Percentiles rank a stretch among this genome's conserved stretches.
Evolutionary conservation across 2,797 vertebrate species (phyloP).

Genomic region (Enteromius argenteus): DNA sequence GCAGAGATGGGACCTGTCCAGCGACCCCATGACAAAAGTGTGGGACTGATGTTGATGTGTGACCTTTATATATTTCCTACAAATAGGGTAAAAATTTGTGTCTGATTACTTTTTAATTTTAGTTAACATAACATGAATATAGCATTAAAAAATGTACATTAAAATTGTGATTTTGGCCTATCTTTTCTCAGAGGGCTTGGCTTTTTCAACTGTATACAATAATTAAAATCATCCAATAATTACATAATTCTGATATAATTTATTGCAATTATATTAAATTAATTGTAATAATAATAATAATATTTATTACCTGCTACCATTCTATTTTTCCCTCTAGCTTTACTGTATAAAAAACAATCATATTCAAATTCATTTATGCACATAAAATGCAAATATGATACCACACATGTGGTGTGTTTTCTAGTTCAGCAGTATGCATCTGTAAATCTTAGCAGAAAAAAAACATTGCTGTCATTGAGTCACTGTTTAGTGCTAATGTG

Average conservation of each 20-base stretch:
- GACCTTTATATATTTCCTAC: background rate
- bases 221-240: background rate
- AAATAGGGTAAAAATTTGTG: background rate
- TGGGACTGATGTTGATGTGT: background rate
- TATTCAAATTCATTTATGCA: background rate
- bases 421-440: background rate
- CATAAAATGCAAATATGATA: background rate
- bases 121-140: background rate
- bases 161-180: background rate
- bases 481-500: background rate
- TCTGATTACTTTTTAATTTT: background rate
- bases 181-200: background rate
- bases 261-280: background rate
- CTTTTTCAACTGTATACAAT: background rate
- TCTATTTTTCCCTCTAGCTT: background rate
- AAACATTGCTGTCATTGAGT: constrained; percentile 4
- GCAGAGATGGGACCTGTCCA: constrained; percentile 11
- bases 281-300: background rate
- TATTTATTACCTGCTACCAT: background rate
- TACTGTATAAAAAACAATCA: background rate
- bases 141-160: background rate
- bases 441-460: background rate
- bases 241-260: background rate
- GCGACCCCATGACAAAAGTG: constrained; percentile 12
- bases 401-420: background rate